Conservation (phyloP, 2,113 vertebrate species). For the Elachura formosa region DNA sequence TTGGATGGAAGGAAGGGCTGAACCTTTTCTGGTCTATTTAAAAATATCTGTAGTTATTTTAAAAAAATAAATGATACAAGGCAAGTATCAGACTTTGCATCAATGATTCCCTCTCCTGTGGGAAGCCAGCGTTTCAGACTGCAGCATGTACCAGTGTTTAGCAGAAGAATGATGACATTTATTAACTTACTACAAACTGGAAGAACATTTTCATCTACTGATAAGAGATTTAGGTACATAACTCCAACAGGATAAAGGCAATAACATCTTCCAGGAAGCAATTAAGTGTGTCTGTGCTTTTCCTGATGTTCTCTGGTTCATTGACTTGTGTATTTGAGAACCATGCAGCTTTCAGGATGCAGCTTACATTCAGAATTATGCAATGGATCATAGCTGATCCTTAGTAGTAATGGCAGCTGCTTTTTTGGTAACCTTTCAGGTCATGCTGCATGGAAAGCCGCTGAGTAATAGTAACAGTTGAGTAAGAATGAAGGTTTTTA, state of each 20-base stretch:
- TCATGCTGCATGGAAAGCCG: background rate
- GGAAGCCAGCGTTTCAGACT: background rate
- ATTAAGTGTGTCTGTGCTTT: background rate
- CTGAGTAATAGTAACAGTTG: background rate
- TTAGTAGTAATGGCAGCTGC: background rate
- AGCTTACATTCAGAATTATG: background rate
- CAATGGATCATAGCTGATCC: background rate
- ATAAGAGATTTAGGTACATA: background rate
- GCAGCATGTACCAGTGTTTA: background rate
- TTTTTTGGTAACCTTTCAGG: background rate
- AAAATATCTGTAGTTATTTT: background rate
- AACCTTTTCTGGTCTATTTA: background rate
- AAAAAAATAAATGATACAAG: background rate
- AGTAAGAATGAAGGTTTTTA: background rate
- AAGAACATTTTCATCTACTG: background rate
- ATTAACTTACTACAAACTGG: background rate
- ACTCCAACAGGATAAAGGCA: background rate
- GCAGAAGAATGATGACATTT: background rate
- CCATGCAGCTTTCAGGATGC: background rate
- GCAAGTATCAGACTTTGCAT: background rate
- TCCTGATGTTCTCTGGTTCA: background rate
- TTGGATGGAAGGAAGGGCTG: background rate
- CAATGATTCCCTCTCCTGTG: background rate
- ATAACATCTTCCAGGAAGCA: background rate
- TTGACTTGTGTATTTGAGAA: background rate